Evolutionary conservation across 2,888 invertebrate species (phyloP).

Genomic region (Agrypnus murinus): DNA sequence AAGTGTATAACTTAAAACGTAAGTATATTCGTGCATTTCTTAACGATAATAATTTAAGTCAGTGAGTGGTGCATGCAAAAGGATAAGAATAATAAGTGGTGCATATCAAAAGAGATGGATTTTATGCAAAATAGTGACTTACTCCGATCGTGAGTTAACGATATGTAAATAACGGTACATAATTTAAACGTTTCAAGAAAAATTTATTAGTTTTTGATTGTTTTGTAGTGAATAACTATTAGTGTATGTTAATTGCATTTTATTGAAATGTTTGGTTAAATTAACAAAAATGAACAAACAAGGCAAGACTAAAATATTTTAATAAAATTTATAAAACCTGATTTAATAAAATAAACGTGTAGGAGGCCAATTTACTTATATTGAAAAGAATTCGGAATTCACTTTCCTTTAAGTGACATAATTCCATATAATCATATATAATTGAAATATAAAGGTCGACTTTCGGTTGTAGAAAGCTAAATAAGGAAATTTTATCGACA

Average conservation of each 20-base stretch:
- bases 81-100: slow-evolving; percentile 34
- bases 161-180: too few species aligned
- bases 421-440: slow-evolving; percentile 2
- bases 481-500: too few species aligned
- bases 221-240: too few species aligned
- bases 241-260: too few species aligned
- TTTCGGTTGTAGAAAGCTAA: slow-evolving; percentile 3
- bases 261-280: too few species aligned
- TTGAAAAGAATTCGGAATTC: background rate
- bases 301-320: too few species aligned
- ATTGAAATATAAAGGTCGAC: background rate
- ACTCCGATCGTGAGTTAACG: too few species aligned
- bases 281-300: too few species aligned
- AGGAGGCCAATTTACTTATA: background rate
- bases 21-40: slow-evolving; percentile 32
- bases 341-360: too few species aligned
- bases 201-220: too few species aligned
- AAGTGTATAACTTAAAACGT: slow-evolving; percentile 33
- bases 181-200: too few species aligned
- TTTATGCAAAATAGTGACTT: slow-evolving; percentile 1
- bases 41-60: background rate
- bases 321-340: too few species aligned
- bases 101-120: slow-evolving; percentile 18
- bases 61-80: slow-evolving; percentile 24
- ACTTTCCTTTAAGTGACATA: slow-evolving; percentile 15